Conservation (phyloP, 2,113 vertebrate genomes). For the Procavia capensis region DNA sequence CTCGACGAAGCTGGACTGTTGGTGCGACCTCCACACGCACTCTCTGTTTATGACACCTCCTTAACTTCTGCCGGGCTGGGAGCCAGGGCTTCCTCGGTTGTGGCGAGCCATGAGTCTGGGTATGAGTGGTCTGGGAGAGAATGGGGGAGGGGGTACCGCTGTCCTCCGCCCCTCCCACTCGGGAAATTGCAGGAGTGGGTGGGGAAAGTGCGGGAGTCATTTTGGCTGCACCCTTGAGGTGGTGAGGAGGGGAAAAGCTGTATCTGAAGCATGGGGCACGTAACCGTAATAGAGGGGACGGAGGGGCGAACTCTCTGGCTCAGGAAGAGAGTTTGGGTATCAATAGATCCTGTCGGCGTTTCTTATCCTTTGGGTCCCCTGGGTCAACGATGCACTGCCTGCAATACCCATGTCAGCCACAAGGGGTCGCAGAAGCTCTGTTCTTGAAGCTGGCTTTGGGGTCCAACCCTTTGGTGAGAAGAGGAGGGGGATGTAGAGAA, state of each 20-base stretch:
- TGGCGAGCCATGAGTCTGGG: slow-evolving; percentile 72
- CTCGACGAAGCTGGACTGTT: slow-evolving; percentile 52
- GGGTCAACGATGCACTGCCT: background rate
- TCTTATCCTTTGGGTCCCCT: background rate
- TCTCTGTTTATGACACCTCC: slow-evolving; percentile 27
- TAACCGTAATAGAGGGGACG: background rate
- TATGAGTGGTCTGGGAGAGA: slow-evolving; percentile 63
- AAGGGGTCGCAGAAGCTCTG: slow-evolving; percentile 60
- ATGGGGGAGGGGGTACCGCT: slow-evolving; percentile 64
- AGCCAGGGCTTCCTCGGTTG: slow-evolving; percentile 22
- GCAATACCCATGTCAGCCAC: slow-evolving; percentile 59
- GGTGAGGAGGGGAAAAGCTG: background rate
- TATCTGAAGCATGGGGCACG: background rate
- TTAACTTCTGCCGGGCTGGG: slow-evolving; percentile 18
- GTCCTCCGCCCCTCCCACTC: slow-evolving; percentile 11
- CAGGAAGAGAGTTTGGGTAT: slow-evolving; percentile 17
- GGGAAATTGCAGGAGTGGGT: background rate
- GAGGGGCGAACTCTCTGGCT: background rate
- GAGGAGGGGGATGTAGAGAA: background rate
- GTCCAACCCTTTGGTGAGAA: background rate
- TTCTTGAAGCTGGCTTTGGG: background rate
- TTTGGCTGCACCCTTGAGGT: background rate
- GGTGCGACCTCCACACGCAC: slow-evolving; percentile 53
- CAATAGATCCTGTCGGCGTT: background rate
- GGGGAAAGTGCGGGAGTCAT: background rate